Conservation (phyloP, 1,140 invertebrate genomes). For the Scaptomyza hsui region DNA sequence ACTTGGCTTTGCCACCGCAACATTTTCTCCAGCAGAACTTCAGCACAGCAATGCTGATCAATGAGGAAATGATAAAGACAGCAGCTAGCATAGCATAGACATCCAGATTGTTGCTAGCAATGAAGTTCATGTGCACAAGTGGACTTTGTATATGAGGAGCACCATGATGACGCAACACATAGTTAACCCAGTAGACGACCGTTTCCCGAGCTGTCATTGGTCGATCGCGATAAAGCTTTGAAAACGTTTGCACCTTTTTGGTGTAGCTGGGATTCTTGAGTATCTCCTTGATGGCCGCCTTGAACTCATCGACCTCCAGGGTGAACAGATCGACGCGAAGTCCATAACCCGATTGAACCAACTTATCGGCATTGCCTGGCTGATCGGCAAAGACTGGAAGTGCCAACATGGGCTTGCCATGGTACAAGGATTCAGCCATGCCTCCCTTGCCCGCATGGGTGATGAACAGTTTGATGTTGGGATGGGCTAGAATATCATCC, state of each 20-base stretch:
- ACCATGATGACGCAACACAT: constrained; percentile 84
- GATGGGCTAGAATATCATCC: constrained; percentile 88
- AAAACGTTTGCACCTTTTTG: constrained; percentile 63
- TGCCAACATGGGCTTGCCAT: constrained; percentile 89
- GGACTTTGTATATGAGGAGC: constrained; percentile 84
- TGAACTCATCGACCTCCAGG: constrained; percentile 78
- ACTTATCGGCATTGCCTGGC: constrained; percentile 85
- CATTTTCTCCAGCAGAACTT: constrained; percentile 53
- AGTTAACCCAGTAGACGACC: constrained; percentile 77
- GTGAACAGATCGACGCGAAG: constrained; percentile 77
- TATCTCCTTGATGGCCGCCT: constrained; percentile 55
- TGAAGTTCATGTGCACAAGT: constrained; percentile 63
- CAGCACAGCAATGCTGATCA: constrained; percentile 49
- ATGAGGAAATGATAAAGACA: constrained; percentile 34
- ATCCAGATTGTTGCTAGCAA: constrained; percentile 64
- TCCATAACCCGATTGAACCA: constrained; percentile 84
- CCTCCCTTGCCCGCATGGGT: constrained; percentile 90
- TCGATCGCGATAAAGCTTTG: constrained; percentile 75
- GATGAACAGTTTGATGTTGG: constrained; percentile 88
- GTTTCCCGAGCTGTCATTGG: constrained; percentile 63
- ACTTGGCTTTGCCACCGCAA: constrained; percentile 35
- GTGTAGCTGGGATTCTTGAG: constrained; percentile 64
- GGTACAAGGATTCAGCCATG: constrained; percentile 88
- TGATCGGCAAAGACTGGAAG: constrained; percentile 89
- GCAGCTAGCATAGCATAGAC: constrained; percentile 39